Conservation (phyloP, 2,888 invertebrate genomes). For the Dynastes maya region DNA sequence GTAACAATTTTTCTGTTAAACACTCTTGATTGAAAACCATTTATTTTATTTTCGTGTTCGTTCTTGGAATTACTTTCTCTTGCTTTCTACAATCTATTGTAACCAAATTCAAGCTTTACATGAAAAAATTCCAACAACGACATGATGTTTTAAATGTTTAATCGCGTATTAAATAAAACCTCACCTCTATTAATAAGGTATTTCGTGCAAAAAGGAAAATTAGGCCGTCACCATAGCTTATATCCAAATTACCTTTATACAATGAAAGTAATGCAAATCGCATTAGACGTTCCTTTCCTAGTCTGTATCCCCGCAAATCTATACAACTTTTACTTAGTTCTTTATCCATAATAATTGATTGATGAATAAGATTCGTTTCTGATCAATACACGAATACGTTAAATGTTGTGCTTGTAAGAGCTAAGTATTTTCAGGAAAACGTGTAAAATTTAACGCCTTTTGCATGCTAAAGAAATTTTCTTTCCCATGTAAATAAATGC, state of each 20-base stretch:
- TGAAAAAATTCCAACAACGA: no score
- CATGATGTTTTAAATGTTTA: no score
- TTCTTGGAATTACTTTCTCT: no score
- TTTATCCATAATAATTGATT: background rate
- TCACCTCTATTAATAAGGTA: background rate
- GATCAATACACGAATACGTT: conserved; percentile 8
- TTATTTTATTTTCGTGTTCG: no score
- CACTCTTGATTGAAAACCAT: no score
- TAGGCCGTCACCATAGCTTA: conserved; percentile 29
- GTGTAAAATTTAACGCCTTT: conserved; percentile 13
- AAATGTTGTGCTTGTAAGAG: background rate
- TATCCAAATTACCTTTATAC: conserved; percentile 20
- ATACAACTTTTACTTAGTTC: background rate
- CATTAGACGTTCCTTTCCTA: background rate
- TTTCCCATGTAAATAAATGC: conserved; percentile 27
- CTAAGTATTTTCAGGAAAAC: background rate
- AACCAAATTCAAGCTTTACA: no score
- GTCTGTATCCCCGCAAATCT: background rate
- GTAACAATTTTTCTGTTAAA: no score
- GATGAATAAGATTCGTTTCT: conserved; percentile 24
- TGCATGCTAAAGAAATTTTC: conserved; percentile 4
- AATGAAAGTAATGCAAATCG: background rate
- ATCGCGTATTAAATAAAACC: no score
- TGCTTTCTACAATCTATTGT: no score
- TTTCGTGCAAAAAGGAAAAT: background rate